Percentiles rank a stretch among this genome's conserved stretches.
These are phyloP conservation scores for Stegodyphus mimosarum DNA, from an alignment of 1,140 invertebrate species.

Conservation along the genomic window DNA sequence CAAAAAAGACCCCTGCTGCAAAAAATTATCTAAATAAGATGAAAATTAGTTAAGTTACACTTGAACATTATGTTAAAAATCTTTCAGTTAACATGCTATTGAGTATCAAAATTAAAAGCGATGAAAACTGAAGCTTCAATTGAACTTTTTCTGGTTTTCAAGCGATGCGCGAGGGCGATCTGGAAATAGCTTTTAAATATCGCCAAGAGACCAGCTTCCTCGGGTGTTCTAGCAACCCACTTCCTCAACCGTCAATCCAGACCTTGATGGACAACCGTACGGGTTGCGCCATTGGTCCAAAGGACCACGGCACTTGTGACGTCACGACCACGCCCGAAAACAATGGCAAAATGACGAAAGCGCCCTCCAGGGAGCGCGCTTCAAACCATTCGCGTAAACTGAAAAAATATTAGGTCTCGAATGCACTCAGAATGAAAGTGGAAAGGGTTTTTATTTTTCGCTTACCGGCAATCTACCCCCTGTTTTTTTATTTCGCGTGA, in stretches of 20 bases:
- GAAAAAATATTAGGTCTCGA: background rate
- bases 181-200: background rate
- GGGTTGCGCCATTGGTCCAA: slow-evolving; percentile 19
- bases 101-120: too few species aligned
- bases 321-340: slow-evolving; percentile 50
- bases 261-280: slow-evolving; percentile 54
- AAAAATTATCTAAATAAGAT: too few species aligned
- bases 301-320: slow-evolving; percentile 17
- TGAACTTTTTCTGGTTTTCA: too few species aligned
- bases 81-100: too few species aligned
- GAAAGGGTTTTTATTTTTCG: background rate
- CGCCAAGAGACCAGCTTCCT: background rate
- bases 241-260: slow-evolving; percentile 39
- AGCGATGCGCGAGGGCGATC: too few species aligned
- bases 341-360: slow-evolving; percentile 26
- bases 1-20: too few species aligned
- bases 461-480: background rate
- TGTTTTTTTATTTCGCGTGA: too few species aligned
- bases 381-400: slow-evolving; percentile 20
- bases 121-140: too few species aligned
- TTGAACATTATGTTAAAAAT: too few species aligned
- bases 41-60: too few species aligned
- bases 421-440: background rate
- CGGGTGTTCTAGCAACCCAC: slow-evolving; percentile 12
- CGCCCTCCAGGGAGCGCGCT: slow-evolving; percentile 33